Evolutionary conservation across 2,888 invertebrate species (phyloP), one percentile per base, ranked within the genome.

Genomic region (Ophioninae sp.): DNA sequence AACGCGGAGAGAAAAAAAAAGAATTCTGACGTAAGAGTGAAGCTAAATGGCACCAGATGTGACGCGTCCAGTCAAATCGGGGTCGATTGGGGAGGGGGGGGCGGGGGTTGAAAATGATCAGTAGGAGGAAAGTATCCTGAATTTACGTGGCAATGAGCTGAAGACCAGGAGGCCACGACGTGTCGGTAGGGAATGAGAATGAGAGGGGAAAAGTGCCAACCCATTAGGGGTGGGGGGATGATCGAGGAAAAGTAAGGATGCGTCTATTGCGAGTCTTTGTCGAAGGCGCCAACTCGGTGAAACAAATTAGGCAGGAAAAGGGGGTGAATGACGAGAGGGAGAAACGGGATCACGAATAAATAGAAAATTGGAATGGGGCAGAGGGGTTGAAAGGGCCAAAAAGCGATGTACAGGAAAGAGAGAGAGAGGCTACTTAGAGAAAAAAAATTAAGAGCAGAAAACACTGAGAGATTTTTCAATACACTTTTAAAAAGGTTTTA

Each of bases 211-310:
- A 51, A 59, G 17, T 59, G 68, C 10, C 44, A 9, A 44, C 10
- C 44, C 41, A 44, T 30, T 30, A 3, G 30, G 30, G 3, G 17
- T 20, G 37, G 39, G 67, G 22, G 20, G 30, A 30, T 13, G 56
- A 23, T 63, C 39, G 59, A 22, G 37, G 23, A 63, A 75, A 61
- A 61, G 56, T 44, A 51, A 65, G 51, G 74, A 74, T 59, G 73
- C 75, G 75, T 68, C 74, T 75, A 65, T 44, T 39, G 72, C 67
- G 75, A 71, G 79, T 68, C 61, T 72, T 22, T 63, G 39, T 75
- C 56, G 30, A 81, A 79, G 81, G 81, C 74, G 81, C 81, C 78
- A 81, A 83, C 74, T n/a, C 37, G 79, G 59, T 56, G 68, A 56
- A 61, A 84, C 79, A 67, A 76, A 79, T 81, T 67, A 67, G 58